These are phyloP conservation scores for Amphiprion clarkii DNA, from an alignment of 2,797 vertebrate species.

Conservation along the genomic window DNA sequence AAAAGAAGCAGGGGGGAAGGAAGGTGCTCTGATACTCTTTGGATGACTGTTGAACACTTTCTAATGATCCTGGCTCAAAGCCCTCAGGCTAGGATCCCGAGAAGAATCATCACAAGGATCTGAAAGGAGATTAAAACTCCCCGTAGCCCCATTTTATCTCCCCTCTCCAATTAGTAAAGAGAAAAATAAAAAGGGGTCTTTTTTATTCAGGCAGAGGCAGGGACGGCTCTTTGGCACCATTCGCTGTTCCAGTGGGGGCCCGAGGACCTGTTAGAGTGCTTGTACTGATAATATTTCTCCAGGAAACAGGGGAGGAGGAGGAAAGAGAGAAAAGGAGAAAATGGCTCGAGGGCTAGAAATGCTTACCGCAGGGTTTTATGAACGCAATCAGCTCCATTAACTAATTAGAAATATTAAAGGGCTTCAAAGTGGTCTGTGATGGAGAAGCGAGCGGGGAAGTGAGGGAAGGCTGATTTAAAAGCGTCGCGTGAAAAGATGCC, in stretches of 20 bases:
- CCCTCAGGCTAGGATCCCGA: conserved; percentile 58
- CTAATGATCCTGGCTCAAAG: conserved; percentile 71
- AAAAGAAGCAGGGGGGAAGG: conserved; percentile 18
- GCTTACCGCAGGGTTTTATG: conserved; percentile 84
- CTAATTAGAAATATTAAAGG: conserved; percentile 89
- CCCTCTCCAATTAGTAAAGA: conserved; percentile 76
- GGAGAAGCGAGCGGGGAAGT: conserved; percentile 48
- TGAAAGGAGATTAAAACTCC: conserved; percentile 77
- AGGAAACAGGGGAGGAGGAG: conserved; percentile 56
- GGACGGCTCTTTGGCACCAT: conserved; percentile 79
- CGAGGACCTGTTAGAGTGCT: conserved; percentile 80
- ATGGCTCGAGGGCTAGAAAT: conserved; percentile 72
- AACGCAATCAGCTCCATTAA: conserved; percentile 86
- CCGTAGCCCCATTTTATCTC: conserved; percentile 67
- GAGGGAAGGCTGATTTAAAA: conserved; percentile 78
- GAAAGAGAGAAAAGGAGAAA: conserved; percentile 23
- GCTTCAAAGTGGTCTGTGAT: conserved; percentile 77
- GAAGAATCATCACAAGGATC: conserved; percentile 65
- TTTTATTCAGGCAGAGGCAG: conserved; percentile 67
- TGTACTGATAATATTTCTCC: conserved; percentile 79
- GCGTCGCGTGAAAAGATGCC: conserved; percentile 64
- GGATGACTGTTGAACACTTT: conserved; percentile 61
- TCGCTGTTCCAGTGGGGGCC: conserved; percentile 44
- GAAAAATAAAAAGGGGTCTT: conserved; percentile 56
- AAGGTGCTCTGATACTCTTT: conserved; percentile 49